Conservation (phyloP, 2,888 invertebrate genomes). For the Ceramica pisi region DNA sequence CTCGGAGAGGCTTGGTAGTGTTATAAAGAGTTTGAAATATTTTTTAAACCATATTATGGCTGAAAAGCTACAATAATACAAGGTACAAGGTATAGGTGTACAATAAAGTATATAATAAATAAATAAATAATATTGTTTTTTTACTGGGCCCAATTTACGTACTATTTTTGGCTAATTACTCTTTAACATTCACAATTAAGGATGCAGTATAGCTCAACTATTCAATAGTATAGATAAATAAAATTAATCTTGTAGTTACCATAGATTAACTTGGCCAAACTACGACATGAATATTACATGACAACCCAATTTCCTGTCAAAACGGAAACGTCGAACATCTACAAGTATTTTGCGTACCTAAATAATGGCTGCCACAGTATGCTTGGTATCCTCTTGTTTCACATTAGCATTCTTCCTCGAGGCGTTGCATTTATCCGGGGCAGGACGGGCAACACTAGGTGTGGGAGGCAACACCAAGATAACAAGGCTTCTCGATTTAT, state of each 20-base stretch:
- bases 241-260: neutral
- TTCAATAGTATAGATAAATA: no score
- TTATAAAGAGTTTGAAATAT: slow-evolving; percentile 17
- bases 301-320: slow-evolving; percentile 47
- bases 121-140: no score
- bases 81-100: no score
- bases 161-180: no score
- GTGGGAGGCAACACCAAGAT: slow-evolving; percentile 67
- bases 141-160: no score
- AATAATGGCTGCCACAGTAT: slow-evolving; percentile 22
- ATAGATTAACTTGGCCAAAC: slow-evolving; percentile 8
- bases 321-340: slow-evolving; percentile 42
- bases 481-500: slow-evolving; percentile 68
- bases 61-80: neutral
- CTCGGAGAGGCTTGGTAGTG: slow-evolving; percentile 60
- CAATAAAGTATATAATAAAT: no score
- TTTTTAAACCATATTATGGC: neutral
- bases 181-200: neutral
- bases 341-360: slow-evolving; percentile 45
- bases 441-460: slow-evolving; percentile 49
- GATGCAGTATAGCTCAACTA: neutral
- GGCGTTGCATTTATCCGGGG: slow-evolving; percentile 57
- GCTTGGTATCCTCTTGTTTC: slow-evolving; percentile 29
- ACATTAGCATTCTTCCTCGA: slow-evolving; percentile 52
- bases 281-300: slow-evolving; percentile 29